These are phyloP conservation scores for Metallyticus violacea DNA, from an alignment of 2,888 invertebrate genomes.

Conservation along the genomic window DNA sequence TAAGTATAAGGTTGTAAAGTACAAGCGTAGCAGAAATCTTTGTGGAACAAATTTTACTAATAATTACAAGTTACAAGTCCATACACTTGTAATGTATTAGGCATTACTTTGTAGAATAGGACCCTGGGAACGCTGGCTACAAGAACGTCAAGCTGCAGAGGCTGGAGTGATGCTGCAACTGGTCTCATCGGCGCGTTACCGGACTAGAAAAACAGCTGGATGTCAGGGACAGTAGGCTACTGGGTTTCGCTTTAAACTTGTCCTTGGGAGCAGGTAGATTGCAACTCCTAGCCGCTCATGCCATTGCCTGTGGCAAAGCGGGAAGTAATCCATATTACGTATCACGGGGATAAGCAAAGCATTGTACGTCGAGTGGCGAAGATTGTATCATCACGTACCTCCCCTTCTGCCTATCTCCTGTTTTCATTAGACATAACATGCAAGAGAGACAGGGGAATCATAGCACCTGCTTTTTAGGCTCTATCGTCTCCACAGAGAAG, in stretches of 20 bases:
- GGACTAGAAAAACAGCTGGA: background rate
- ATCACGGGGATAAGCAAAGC: background rate
- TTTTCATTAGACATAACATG: background rate
- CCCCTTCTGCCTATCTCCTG: background rate
- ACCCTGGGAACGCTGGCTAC: no score
- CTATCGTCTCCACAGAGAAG: background rate
- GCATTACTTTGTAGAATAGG: no score
- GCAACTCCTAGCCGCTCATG: background rate
- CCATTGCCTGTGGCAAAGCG: background rate
- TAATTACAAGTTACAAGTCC: no score
- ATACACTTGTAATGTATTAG: no score
- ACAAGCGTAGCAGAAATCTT: no score
- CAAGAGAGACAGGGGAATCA: background rate
- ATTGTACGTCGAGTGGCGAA: background rate
- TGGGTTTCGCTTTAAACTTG: background rate
- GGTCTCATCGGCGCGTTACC: no score
- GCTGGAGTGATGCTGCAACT: no score
- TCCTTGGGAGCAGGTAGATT: background rate
- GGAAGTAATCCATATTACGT: conserved; percentile 9
- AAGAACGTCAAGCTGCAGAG: no score
- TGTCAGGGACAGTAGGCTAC: background rate
- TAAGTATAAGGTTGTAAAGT: no score
- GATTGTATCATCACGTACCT: background rate
- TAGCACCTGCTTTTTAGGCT: background rate
- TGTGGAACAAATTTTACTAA: no score